Percentiles rank a stretch among this genome's conserved stretches.
These are phyloP conservation scores for Protomyctophum bolini DNA, from an alignment of 2,113 vertebrate species.

Conservation along the genomic window DNA sequence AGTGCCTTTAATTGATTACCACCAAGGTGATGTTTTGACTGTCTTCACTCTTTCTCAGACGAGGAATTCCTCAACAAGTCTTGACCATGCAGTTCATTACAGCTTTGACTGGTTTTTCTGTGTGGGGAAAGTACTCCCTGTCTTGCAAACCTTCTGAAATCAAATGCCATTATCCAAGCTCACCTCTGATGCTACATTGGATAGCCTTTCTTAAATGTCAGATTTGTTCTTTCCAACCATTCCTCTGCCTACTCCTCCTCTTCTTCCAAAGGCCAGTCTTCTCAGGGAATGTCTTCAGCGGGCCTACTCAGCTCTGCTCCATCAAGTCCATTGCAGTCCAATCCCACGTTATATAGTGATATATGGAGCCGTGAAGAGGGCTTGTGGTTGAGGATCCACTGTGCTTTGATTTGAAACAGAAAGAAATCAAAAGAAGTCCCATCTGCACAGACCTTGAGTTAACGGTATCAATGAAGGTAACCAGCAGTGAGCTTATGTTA, in stretches of 20 bases:
- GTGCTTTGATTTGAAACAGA: slow-evolving; percentile 28
- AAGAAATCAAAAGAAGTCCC: slow-evolving; percentile 36
- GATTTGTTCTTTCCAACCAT: slow-evolving; percentile 46
- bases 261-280: slow-evolving; percentile 60
- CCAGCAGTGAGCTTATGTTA: slow-evolving; percentile 49
- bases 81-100: neutral
- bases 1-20: no score
- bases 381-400: slow-evolving; percentile 21
- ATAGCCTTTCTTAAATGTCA: slow-evolving; percentile 57
- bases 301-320: slow-evolving; percentile 47
- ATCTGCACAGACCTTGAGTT: slow-evolving; percentile 49
- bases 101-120: slow-evolving; percentile 5
- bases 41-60: neutral
- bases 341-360: slow-evolving; percentile 40
- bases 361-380: slow-evolving; percentile 7
- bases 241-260: slow-evolving; percentile 52
- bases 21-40: neutral
- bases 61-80: neutral
- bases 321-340: slow-evolving; percentile 26
- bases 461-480: slow-evolving; percentile 31
- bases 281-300: slow-evolving; percentile 39
- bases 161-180: slow-evolving; percentile 43
- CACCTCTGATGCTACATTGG: slow-evolving; percentile 4
- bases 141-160: slow-evolving; percentile 4
- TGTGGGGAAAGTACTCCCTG: neutral